phyloP scores from a whole-genome alignment of 2,888 invertebrate genomes.

The Nebria brevicollis region DNA sequence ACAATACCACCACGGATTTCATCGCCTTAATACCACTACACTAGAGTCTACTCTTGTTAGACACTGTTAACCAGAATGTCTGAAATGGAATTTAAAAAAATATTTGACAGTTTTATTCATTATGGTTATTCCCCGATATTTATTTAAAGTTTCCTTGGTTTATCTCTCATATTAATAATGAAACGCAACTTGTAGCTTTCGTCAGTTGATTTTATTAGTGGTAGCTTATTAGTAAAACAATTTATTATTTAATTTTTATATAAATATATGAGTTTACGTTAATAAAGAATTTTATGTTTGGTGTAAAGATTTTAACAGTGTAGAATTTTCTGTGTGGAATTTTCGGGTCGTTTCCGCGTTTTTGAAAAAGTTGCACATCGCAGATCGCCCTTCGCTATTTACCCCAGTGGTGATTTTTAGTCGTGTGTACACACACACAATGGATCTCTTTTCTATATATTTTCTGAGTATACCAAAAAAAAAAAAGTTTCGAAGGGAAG shows the following conservation, averaged over 20 bases:
- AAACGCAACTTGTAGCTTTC: no score
- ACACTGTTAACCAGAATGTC: not conserved
- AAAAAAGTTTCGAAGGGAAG: constrained; percentile 50
- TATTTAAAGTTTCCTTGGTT: no score
- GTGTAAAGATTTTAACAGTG: constrained; percentile 3
- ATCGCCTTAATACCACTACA: not conserved
- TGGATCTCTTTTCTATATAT: constrained; percentile 51
- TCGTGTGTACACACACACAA: constrained; percentile 46
- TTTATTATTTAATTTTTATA: no score
- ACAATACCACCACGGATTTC: not conserved
- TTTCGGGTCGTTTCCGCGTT: constrained; percentile 23
- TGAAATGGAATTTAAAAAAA: no score
- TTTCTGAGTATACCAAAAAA: constrained; percentile 48
- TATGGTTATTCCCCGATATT: no score
- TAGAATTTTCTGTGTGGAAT: not conserved
- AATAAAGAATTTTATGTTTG: not conserved
- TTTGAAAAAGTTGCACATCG: constrained; percentile 18
- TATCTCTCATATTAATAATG: no score
- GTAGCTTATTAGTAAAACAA: no score
- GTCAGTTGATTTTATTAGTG: no score
- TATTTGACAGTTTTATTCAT: no score
- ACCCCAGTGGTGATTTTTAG: constrained; percentile 25
- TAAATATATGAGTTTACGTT: no score
- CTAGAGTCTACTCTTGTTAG: not conserved
- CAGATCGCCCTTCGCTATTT: not conserved